Evolutionary conservation across 1,140 invertebrate species (phyloP).

Genomic region (Sarcophaga bullata): DNA sequence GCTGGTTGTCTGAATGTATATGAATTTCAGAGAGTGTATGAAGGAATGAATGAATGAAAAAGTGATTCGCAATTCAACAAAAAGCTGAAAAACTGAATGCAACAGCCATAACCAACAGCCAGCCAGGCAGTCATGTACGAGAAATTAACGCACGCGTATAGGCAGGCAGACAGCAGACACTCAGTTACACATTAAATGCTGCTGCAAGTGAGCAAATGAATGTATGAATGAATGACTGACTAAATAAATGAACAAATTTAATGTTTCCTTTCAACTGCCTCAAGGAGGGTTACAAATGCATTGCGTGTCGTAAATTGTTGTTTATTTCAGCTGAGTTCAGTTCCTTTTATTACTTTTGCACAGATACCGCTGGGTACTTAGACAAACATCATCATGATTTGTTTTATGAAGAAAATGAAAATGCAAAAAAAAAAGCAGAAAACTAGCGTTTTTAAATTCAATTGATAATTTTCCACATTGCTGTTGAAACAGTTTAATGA

Average conservation of each 20-base stretch:
- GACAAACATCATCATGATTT: no score
- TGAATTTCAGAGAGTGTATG: not conserved
- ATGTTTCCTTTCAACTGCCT: no score
- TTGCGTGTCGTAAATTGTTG: not conserved
- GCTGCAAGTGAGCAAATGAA: not conserved
- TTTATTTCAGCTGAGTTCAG: not conserved
- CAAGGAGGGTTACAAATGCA: not conserved
- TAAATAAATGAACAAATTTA: not conserved
- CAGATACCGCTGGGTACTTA: no score
- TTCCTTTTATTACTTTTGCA: no score
- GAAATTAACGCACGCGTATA: conserved; percentile 6
- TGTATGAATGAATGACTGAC: not conserved
- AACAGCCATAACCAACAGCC: not conserved
- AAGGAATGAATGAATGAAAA: not conserved
- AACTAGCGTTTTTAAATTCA: no score
- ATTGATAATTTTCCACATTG: no score
- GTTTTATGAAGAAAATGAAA: no score
- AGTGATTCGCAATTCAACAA: not conserved
- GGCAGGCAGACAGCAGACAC: not conserved
- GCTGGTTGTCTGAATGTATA: not conserved
- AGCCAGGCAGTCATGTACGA: not conserved
- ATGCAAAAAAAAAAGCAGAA: no score
- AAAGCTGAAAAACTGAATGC: not conserved
- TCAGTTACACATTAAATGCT: conserved; percentile 1
- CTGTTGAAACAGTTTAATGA: no score